Percentiles rank a stretch among this genome's conserved stretches.
phyloP scores from a whole-genome alignment of 2,797 vertebrate genomes.

The Pangasius larnaudii region DNA sequence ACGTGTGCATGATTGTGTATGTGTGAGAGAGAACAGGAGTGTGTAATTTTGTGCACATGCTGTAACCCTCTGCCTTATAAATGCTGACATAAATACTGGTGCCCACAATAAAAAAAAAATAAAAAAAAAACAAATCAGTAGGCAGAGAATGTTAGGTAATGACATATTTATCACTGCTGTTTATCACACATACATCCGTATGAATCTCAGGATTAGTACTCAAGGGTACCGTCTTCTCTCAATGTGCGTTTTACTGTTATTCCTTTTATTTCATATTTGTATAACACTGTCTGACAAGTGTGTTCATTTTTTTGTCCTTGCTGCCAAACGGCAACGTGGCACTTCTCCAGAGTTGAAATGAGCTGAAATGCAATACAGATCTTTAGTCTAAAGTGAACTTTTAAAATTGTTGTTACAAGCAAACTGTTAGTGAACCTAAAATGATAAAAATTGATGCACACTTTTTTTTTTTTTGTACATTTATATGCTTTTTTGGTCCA shows the following conservation, averaged over 20 bases:
- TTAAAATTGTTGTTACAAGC: constrained; percentile 54
- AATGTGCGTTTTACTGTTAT: constrained; percentile 60
- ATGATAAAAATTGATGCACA: constrained; percentile 63
- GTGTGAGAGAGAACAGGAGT: not conserved
- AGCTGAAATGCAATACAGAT: constrained; percentile 40
- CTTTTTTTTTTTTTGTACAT: constrained; percentile 48
- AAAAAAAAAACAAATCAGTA: not conserved
- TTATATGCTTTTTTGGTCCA: constrained; percentile 3
- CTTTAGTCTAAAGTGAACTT: not conserved
- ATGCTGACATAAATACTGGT: constrained; percentile 19
- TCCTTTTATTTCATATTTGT: constrained; percentile 27
- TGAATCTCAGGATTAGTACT: constrained; percentile 44
- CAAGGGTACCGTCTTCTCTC: constrained; percentile 22
- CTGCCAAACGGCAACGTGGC: constrained; percentile 29
- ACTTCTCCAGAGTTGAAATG: not conserved
- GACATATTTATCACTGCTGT: constrained; percentile 13
- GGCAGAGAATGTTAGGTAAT: not conserved
- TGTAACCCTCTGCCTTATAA: constrained; percentile 40
- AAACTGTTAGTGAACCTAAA: not conserved
- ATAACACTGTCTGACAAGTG: constrained; percentile 50
- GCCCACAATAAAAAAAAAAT: not conserved
- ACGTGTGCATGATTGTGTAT: not conserved
- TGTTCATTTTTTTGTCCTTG: not conserved
- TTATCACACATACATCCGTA: constrained; percentile 33
- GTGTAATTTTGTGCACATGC: not conserved